phyloP scores from a whole-genome alignment of 2,113 vertebrate species.

The Oncorhynchus kisutch region DNA sequence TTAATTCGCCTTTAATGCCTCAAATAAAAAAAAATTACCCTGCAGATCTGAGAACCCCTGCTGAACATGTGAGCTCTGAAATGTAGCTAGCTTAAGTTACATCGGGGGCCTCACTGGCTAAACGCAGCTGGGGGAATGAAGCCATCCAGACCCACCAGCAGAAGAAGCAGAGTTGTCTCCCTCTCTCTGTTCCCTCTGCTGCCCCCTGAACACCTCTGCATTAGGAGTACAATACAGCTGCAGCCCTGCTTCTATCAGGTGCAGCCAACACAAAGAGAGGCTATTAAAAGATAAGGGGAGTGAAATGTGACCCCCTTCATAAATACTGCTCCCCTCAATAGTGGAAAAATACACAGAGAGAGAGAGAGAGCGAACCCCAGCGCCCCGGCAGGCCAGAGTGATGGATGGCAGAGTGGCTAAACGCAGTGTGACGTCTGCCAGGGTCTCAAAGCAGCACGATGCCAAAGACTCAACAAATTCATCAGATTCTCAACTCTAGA shows the following conservation, averaged over 20 bases:
- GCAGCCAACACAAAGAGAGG: constrained; percentile 67
- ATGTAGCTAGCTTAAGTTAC: constrained; percentile 37
- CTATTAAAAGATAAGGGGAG: constrained; percentile 78
- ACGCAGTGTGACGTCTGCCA: background rate
- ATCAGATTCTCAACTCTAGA: no score
- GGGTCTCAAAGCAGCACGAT: background rate
- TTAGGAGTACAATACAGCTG: constrained; percentile 51
- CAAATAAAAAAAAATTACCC: constrained; percentile 50
- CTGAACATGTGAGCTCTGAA: constrained; percentile 45
- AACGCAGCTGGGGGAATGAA: constrained; percentile 32
- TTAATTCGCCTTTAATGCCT: constrained; percentile 44
- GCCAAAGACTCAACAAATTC: background rate
- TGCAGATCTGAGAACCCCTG: constrained; percentile 23
- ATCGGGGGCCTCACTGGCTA: background rate
- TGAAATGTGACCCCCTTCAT: constrained; percentile 69
- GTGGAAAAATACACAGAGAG: constrained; percentile 32
- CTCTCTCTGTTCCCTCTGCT: background rate
- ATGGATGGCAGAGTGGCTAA: background rate
- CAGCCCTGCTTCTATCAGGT: constrained; percentile 61
- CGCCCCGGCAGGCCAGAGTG: background rate
- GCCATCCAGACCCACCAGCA: background rate
- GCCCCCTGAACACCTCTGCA: constrained; percentile 10
- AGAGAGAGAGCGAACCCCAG: background rate
- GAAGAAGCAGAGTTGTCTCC: constrained; percentile 47
- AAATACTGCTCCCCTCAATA: constrained; percentile 50